Conservation (phyloP, 2,113 vertebrate species). For the Epinephelus moara region DNA sequence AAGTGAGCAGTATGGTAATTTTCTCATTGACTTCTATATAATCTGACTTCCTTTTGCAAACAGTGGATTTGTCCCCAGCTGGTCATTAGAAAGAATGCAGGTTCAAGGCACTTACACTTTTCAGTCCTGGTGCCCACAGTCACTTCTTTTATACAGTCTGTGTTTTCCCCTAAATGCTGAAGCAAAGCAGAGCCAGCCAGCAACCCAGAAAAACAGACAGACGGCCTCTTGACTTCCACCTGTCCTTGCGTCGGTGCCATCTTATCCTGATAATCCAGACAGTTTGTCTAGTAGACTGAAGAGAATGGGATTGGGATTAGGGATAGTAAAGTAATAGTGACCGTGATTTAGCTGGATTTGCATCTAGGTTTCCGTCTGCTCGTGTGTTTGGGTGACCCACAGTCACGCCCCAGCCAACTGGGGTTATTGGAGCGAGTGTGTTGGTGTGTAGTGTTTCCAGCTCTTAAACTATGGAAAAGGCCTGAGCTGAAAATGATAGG, state of each 20-base stretch:
- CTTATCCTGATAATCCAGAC: constrained; percentile 69
- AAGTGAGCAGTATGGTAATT: no score
- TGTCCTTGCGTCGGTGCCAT: constrained; percentile 38
- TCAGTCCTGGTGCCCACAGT: no score
- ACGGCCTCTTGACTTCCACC: constrained; percentile 43
- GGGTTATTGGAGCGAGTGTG: background rate
- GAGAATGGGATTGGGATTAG: constrained; percentile 60
- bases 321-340: constrained; percentile 39
- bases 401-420: background rate
- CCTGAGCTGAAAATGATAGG: background rate
- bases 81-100: no score
- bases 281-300: constrained; percentile 32
- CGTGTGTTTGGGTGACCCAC: constrained; percentile 14
- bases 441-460: background rate
- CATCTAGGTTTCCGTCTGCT: constrained; percentile 14
- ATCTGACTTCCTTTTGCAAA: no score
- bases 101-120: no score
- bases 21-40: no score
- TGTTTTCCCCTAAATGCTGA: background rate
- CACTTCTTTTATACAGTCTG: no score
- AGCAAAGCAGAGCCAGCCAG: background rate
- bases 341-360: constrained; percentile 26
- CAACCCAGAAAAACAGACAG: constrained; percentile 46
- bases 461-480: background rate
- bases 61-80: no score